Evolutionary conservation across 2,113 vertebrate species (phyloP).

Genomic region (Phrynocephalus versicolor): DNA sequence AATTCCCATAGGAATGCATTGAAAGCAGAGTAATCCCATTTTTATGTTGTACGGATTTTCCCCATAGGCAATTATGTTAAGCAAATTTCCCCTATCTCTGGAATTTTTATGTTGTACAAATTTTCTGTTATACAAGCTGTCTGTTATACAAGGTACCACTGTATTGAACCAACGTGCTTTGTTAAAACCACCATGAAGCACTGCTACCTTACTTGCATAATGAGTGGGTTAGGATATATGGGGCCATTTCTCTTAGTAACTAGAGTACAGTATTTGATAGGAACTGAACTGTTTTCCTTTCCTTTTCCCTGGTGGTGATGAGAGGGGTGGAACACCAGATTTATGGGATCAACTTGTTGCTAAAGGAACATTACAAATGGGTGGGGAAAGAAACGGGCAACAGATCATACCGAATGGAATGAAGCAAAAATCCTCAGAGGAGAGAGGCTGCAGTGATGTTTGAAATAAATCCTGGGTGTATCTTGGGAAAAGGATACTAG

Average conservation of each 20-base stretch:
- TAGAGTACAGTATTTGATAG: neutral
- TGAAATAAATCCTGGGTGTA: constrained; percentile 1
- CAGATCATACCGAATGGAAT: constrained; percentile 20
- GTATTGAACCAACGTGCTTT: neutral
- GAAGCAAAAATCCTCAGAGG: constrained; percentile 16
- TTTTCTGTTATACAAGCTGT: too few species aligned
- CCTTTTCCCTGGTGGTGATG: neutral
- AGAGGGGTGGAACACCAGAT: neutral
- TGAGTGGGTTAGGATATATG: neutral
- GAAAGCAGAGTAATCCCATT: too few species aligned
- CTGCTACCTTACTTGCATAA: neutral
- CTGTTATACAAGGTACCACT: too few species aligned
- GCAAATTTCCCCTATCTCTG: too few species aligned
- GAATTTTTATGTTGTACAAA: too few species aligned
- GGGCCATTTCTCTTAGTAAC: neutral
- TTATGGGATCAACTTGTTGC: constrained; percentile 6
- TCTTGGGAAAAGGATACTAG: neutral
- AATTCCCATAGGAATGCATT: too few species aligned
- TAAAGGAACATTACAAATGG: constrained; percentile 1
- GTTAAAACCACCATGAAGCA: neutral
- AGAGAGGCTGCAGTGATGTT: neutral
- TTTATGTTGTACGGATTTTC: too few species aligned
- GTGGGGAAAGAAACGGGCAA: constrained; percentile 5
- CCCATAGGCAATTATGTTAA: too few species aligned
- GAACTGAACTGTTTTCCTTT: neutral